Base-by-base conservation (phyloP, 2,797 vertebrate genomes). In the Anabas testudineus region DNA sequence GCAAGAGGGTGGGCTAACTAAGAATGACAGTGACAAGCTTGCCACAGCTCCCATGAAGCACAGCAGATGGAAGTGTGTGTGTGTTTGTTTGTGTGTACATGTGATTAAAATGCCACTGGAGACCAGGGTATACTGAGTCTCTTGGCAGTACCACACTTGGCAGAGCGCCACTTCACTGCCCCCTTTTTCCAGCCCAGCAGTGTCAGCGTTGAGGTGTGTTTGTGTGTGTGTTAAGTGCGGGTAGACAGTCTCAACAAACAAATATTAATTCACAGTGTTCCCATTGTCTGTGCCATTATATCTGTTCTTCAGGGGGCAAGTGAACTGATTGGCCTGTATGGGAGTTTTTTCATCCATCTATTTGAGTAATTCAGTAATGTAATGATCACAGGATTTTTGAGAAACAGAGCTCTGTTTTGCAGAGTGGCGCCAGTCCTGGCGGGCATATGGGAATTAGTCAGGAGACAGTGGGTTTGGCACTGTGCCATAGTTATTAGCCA, bases 401-500 rank as follows among this genome's bases (percentile, higher is more conserved):
- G 87, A 89, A 92, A 77, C 87, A 74, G 84, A 85, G 78, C 83
- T 88, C 82, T 88, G 86, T 93, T 90, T 83, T 90, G 82, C 78
- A 58, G 74, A 56, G 19, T 91, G 92, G 90, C 88, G 93, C 90
- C 90, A 82, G 89, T 92, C 93, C 91, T 85, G 87, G 87, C 87
- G 58, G 85, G 84, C 86, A 83, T 71, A 51, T 84, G 88, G 88
- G 92, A 93, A 91, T 93, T 93, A 92, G 88, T 86, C 84, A 73
- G 87, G 94, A 95, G 95, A 95, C 94, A 90, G 95, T 94, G 94
- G 95, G 94, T 95, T 95, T 94, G 96, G 94, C 91, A 1, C 60
- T 37, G 37, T 9, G 92, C 95, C 95, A 92, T 61, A 62, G 76
- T 92, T 93, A 92, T 92, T 87, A 91, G 90, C 90, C 90, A 91